Percentiles rank a stretch among this genome's conserved stretches.
Evolutionary conservation across 2,888 invertebrate genomes (phyloP).

Genomic region (Pachliopta kotzebuea): DNA sequence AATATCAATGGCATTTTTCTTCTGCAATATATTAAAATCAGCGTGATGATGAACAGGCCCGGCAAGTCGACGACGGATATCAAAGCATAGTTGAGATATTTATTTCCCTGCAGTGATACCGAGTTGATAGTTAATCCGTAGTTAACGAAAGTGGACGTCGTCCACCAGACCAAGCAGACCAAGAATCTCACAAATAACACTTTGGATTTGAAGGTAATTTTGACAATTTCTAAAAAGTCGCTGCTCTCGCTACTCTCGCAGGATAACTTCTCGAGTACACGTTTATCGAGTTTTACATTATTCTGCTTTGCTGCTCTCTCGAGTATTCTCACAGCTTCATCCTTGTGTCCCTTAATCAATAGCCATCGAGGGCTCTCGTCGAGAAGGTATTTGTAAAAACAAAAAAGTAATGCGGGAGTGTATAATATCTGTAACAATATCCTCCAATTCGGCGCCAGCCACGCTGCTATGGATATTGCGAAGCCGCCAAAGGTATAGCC

Average conservation of each 20-base stretch:
- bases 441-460: constrained; percentile 84
- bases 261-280: constrained; percentile 46
- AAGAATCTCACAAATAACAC: constrained; percentile 56
- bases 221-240: constrained; percentile 45
- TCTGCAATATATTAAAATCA: constrained; percentile 76
- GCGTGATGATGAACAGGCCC: constrained; percentile 75
- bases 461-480: constrained; percentile 48
- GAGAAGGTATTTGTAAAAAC: constrained; percentile 83
- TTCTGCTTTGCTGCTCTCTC: constrained; percentile 79
- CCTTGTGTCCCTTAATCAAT: constrained; percentile 83
- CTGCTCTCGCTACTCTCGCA: constrained; percentile 45
- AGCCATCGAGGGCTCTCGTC: constrained; percentile 92
- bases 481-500: constrained; percentile 53
- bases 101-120: constrained; percentile 86
- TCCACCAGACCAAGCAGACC: constrained; percentile 67
- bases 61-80: constrained; percentile 80
- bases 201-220: constrained; percentile 55
- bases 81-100: constrained; percentile 87
- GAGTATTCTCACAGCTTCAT: constrained; percentile 82
- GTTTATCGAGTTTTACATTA: constrained; percentile 52
- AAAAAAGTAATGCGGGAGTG: constrained; percentile 83
- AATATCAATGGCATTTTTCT: constrained; percentile 77
- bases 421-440: constrained; percentile 83
- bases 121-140: constrained; percentile 89
- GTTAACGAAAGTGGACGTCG: constrained; percentile 87